phyloP scores from a whole-genome alignment of 2,888 invertebrate species.

The Eucriotettix oculatus region DNA sequence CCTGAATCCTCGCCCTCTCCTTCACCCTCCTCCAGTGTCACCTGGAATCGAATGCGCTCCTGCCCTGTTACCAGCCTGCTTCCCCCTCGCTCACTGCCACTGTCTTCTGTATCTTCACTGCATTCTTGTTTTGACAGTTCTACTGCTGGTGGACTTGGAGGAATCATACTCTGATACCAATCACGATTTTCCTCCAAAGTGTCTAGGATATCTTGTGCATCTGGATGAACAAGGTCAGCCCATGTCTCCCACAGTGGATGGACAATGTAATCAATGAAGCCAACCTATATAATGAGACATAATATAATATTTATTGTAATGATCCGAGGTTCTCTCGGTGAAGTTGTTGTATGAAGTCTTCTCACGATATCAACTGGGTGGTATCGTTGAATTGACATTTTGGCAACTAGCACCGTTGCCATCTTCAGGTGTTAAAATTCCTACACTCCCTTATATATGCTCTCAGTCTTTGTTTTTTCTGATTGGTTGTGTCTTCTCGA shows the following conservation, averaged over 20 bases:
- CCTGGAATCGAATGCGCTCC: conserved; percentile 41
- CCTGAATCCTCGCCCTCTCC: conserved; percentile 27
- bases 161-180: conserved; percentile 91
- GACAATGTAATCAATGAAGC: conserved; percentile 98
- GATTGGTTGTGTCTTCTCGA: too few relatives aligned
- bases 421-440: too few relatives aligned
- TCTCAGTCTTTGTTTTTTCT: too few relatives aligned
- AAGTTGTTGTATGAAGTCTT: too few relatives aligned
- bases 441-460: too few relatives aligned
- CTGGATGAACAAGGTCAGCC: conserved; percentile 98
- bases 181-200: conserved; percentile 96
- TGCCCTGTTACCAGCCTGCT: conserved; percentile 25
- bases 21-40: conserved; percentile 77
- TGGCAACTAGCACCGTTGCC: too few relatives aligned
- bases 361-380: too few relatives aligned
- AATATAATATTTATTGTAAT: too few relatives aligned
- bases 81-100: conserved; percentile 1
- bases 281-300: conserved; percentile 41
- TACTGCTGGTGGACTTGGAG: conserved; percentile 68
- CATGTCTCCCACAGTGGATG: conserved; percentile 99
- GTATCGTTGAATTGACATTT: too few relatives aligned
- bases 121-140: conserved; percentile 28
- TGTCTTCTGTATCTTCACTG: conserved; percentile 11
- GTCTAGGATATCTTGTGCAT: conserved; percentile 95
- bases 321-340: too few relatives aligned